phyloP scores from a whole-genome alignment of 2,113 vertebrate genomes.

The Macaca mulatta region DNA sequence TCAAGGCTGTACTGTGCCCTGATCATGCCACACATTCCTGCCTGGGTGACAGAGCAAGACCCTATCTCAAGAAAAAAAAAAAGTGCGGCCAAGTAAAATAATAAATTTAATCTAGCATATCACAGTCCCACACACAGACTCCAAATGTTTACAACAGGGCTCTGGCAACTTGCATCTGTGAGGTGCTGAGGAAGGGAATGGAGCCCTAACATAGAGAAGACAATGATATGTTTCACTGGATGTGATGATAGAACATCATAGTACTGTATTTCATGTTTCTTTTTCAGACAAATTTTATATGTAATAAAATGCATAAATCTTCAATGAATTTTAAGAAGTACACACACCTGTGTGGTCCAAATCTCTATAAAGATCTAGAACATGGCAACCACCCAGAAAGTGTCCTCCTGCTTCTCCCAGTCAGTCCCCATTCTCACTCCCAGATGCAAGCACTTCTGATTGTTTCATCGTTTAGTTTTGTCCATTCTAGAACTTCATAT shows the following conservation, averaged over 20 bases:
- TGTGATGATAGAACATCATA: background rate
- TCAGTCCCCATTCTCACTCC: accelerated
- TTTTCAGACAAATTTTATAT: background rate
- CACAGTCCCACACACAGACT: background rate
- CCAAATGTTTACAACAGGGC: background rate
- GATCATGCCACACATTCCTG: too few relatives aligned
- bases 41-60: too few relatives aligned
- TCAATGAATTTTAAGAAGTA: background rate
- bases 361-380: background rate
- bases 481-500: background rate
- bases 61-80: background rate
- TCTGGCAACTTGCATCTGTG: background rate
- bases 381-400: background rate
- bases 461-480: background rate
- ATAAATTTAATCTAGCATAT: background rate
- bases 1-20: too few relatives aligned
- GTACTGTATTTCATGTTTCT: background rate
- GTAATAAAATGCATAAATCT: background rate
- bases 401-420: too few relatives aligned
- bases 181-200: background rate
- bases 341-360: background rate
- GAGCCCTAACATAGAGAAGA: background rate
- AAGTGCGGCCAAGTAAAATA: background rate
- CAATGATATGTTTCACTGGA: background rate
- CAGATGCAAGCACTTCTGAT: background rate